Percentiles rank a stretch among this genome's conserved stretches.
Conservation (phyloP, 1,140 invertebrate species). For the Cherax quadricarinatus region DNA sequence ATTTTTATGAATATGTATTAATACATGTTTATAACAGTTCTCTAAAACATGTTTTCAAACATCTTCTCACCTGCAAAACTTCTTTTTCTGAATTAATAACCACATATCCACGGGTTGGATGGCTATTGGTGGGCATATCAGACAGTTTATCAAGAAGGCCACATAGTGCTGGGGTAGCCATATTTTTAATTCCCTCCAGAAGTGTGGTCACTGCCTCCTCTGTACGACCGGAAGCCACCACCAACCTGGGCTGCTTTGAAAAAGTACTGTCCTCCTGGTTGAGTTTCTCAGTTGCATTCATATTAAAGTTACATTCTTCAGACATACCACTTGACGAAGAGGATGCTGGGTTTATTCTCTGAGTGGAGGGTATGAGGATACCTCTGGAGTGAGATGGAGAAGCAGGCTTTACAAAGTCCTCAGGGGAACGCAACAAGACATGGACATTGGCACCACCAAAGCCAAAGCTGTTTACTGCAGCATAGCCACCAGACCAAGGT, state of each 20-base stretch:
- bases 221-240: constrained; percentile 90
- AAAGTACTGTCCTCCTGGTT: neutral
- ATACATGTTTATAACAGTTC: too few relatives aligned
- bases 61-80: constrained; percentile 74
- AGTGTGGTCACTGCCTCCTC: constrained; percentile 86
- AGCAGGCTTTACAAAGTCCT: constrained; percentile 43
- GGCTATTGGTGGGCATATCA: constrained; percentile 77
- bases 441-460: constrained; percentile 98
- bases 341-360: constrained; percentile 27
- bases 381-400: neutral
- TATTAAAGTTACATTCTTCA: neutral
- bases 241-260: constrained; percentile 82
- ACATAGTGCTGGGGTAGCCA: constrained; percentile 36
- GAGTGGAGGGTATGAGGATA: constrained; percentile 45
- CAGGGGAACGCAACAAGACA: constrained; percentile 84
- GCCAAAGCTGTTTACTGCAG: constrained; percentile 96
- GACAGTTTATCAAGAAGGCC: constrained; percentile 50
- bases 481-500: constrained; percentile 87
- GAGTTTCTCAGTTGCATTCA: neutral
- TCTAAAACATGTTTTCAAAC: too few relatives aligned
- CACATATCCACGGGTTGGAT: constrained; percentile 87
- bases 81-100: constrained; percentile 81
- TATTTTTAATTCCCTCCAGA: constrained; percentile 78
- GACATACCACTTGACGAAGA: constrained; percentile 13
- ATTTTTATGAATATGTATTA: too few relatives aligned